Conservation (phyloP, 2,888 invertebrate genomes). For the Baronia brevicornis region DNA sequence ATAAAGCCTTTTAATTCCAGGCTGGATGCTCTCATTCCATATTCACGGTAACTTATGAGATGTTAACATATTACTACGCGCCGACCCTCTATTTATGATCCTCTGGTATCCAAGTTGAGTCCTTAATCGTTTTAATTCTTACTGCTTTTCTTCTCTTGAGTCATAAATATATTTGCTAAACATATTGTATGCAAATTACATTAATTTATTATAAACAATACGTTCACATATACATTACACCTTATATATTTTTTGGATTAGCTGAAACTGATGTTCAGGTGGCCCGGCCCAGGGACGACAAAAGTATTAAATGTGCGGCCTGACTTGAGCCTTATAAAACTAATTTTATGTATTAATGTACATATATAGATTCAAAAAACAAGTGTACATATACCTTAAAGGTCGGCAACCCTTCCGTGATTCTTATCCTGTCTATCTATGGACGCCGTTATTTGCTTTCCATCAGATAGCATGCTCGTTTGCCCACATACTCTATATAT, state of each 20-base stretch:
- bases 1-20: constrained; percentile 16
- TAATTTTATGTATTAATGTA: no score
- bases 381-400: no score
- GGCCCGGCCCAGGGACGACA: no score
- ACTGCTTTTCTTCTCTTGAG: constrained; percentile 14
- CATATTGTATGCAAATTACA: constrained; percentile 15
- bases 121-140: constrained; percentile 31
- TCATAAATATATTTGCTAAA: constrained; percentile 17
- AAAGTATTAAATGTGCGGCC: no score
- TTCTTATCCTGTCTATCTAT: no score
- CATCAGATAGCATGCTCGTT: no score
- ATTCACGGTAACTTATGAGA: constrained; percentile 33
- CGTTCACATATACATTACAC: neutral
- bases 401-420: no score
- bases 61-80: constrained; percentile 27
- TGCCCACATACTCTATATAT: no score
- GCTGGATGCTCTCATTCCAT: constrained; percentile 20
- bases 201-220: constrained; percentile 12
- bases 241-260: neutral
- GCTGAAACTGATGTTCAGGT: neutral
- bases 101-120: constrained; percentile 22
- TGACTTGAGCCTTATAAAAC: no score
- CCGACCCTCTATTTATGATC: constrained; percentile 19
- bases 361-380: constrained; percentile 1
- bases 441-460: no score